Evolutionary conservation across 2,797 vertebrate species (phyloP).

Genomic region (Epinephelus awoara): DNA sequence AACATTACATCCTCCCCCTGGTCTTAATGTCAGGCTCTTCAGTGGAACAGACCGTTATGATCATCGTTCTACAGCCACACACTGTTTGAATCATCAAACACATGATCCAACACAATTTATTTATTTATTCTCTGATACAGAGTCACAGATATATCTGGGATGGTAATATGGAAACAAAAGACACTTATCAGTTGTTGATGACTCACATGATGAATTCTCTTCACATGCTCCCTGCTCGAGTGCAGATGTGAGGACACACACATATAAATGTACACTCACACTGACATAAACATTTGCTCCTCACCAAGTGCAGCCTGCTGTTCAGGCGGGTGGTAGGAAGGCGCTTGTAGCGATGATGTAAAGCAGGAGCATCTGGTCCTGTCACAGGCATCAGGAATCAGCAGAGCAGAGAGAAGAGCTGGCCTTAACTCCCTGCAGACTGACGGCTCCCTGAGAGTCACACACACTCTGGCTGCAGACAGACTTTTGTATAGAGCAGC

Average conservation of each 20-base stretch:
- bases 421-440: constrained; percentile 22
- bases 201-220: too few species aligned
- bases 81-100: constrained; percentile 10
- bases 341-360: constrained; percentile 10
- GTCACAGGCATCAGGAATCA: constrained; percentile 40
- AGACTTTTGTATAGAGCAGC: not conserved
- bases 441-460: constrained; percentile 14
- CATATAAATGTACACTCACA: not conserved
- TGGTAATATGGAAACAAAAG: too few species aligned
- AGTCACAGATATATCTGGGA: too few species aligned
- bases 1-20: not conserved
- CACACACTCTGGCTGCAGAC: constrained; percentile 4
- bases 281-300: not conserved
- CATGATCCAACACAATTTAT: not conserved
- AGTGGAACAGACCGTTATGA: constrained; percentile 19
- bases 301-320: not conserved
- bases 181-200: too few species aligned
- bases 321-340: not conserved
- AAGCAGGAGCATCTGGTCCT: constrained; percentile 46
- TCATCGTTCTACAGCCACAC: not conserved
- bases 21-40: constrained; percentile 35
- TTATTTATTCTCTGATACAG: not conserved
- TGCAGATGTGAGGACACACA: not conserved
- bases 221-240: not conserved
- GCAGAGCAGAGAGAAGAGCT: constrained; percentile 5